Percentiles rank a stretch among this genome's conserved stretches.
Evolutionary conservation across 2,797 vertebrate genomes (phyloP).

Genomic region (Alosa sapidissima): DNA sequence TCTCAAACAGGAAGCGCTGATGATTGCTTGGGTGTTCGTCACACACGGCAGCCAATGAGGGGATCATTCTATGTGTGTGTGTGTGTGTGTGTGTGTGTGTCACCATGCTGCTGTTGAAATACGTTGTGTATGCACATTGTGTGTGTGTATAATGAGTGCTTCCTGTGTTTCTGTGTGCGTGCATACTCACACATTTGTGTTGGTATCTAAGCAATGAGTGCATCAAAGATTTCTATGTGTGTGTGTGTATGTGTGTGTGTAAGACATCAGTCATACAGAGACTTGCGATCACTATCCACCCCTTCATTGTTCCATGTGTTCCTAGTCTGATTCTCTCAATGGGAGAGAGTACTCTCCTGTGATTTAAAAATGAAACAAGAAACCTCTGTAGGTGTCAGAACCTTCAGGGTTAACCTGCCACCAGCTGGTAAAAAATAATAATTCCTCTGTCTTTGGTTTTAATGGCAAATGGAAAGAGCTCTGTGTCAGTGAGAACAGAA

Average conservation of each 20-base stretch:
- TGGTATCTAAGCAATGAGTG: neutral
- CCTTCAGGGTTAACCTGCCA: neutral
- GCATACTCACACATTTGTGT: neutral
- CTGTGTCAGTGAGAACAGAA: no score
- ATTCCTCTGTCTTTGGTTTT: no score
- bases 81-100: neutral
- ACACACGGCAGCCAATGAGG: neutral
- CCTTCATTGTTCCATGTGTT: neutral
- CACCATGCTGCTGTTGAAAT: neutral
- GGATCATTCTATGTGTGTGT: neutral
- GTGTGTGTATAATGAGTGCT: neutral
- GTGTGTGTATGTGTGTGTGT: no score
- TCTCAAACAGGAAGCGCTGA: neutral
- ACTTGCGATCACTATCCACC: neutral
- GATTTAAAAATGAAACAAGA: neutral
- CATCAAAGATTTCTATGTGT: neutral
- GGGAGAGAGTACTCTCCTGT: neutral
- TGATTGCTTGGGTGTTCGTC: neutral
- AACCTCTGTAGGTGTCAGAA: neutral
- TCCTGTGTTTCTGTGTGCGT: no score
- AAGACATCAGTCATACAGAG: neutral
- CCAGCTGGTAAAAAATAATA: neutral
- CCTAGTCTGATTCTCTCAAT: neutral
- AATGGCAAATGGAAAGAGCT: no score
- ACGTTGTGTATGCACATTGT: neutral